Base-by-base conservation (phyloP, 92 coral and sea anemone species). In the Actinernus sp. region DNA sequence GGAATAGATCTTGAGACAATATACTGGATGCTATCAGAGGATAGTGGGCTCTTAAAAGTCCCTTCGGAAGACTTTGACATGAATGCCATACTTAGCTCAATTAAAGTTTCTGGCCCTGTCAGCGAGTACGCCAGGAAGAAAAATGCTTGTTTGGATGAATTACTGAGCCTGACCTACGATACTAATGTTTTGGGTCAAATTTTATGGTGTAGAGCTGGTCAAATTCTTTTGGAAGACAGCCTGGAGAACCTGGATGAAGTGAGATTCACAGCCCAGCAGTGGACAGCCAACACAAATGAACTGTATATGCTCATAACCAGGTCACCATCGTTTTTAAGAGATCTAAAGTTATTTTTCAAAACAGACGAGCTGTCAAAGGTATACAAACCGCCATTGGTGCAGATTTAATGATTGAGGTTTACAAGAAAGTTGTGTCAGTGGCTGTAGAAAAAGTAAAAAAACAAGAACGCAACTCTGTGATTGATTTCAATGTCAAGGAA, bases 361-460 rank as follows among this genome's bases (percentile, higher is more conserved):
- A 18, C 68, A 2, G 55, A 59, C 8, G 31, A 65, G 10, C 31
- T 79, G 56, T n/a, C n/a, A 33, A 31, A 7, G 20, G 14, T 4
- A 13, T 45, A 3, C 84, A 77, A 37, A 37, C 63, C 20, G 14
- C 72, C 4, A 34, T 79, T 62, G 74, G 68, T 9, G 67, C 87
- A 18, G 65, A 51, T 4, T 3, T 71, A n/a, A 72, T 54, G 26
- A 43, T 30, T 13, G 43, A 34, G 8, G 59, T 61, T 3, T 71
- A 63, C 51, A 53, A 71, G 18, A 49, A 58, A n/a, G 54, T 71
- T 30, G 72, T 71, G 3, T 30, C 22, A 49, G 31, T 51, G 23
- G 69, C 53, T 23, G 81, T 61, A 3, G 69, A 59, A n/a, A 54
- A 47, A 26, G 61, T 84, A 2, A 38, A 18, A 26, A 25, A 61